phyloP scores from a whole-genome alignment of 2,888 invertebrate genomes.

The Danaus chrysippus region DNA sequence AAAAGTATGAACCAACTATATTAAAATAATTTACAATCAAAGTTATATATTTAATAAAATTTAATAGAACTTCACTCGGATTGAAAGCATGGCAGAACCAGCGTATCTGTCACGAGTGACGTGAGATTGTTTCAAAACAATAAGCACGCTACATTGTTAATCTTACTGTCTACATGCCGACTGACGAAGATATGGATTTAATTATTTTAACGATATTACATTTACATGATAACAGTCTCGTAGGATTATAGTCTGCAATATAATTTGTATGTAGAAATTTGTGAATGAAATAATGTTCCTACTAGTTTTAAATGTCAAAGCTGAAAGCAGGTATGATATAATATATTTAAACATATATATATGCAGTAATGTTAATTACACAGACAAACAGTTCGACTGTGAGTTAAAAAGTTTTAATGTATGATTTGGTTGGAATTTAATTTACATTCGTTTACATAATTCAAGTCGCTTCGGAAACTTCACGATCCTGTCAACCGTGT shows the following conservation, averaged over 20 bases:
- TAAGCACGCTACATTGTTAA: conserved; percentile 31
- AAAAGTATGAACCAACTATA: no score
- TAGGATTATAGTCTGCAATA: background rate
- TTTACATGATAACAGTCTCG: background rate
- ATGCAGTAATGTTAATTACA: background rate
- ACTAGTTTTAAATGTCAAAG: no score
- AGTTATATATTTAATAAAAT: no score
- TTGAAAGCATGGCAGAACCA: background rate
- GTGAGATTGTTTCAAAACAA: conserved; percentile 56
- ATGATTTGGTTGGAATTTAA: conserved; percentile 40
- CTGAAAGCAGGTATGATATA: no score
- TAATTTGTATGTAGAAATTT: no score
- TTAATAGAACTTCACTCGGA: background rate
- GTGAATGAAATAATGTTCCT: no score
- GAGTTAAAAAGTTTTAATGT: conserved; percentile 35
- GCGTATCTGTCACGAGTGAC: conserved; percentile 50
- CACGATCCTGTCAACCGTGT: conserved; percentile 4
- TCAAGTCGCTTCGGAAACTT: conserved; percentile 39
- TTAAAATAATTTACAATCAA: no score
- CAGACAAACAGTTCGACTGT: conserved; percentile 20
- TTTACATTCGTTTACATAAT: conserved; percentile 48
- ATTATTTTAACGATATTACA: conserved; percentile 2
- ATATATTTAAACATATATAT: background rate
- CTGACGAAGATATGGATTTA: background rate
- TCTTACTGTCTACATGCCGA: conserved; percentile 1